These are phyloP conservation scores for Linepithema humile DNA, from an alignment of 1,140 invertebrate genomes.

Conservation along the genomic window DNA sequence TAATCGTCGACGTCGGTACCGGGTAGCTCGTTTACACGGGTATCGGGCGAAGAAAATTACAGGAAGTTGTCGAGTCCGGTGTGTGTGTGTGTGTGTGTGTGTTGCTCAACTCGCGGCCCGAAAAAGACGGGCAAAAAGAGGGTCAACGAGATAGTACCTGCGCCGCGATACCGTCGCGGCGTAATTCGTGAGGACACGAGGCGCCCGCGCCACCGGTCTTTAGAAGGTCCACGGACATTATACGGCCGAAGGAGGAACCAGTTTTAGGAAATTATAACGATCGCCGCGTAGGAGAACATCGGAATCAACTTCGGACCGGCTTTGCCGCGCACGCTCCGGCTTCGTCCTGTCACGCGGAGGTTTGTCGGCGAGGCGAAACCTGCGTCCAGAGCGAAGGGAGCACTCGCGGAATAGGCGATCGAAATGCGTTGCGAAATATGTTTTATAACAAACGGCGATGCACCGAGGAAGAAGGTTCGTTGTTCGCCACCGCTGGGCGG, in stretches of 20 bases:
- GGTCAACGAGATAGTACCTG: slow-evolving; percentile 63
- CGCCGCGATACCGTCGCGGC: slow-evolving; percentile 61
- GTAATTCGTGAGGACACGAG: slow-evolving; percentile 73
- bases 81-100: too few relatives aligned
- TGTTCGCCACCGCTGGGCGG: neutral
- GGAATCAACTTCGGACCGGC: slow-evolving; percentile 56
- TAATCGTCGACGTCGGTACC: slow-evolving; percentile 8
- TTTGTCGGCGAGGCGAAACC: neutral
- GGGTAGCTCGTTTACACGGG: slow-evolving; percentile 40
- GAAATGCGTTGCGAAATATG: neutral
- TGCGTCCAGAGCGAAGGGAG: neutral
- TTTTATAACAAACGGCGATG: neutral
- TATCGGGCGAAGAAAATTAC: slow-evolving; percentile 69
- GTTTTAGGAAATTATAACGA: slow-evolving; percentile 73
- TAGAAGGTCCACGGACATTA: slow-evolving; percentile 52
- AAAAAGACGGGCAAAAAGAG: slow-evolving; percentile 62
- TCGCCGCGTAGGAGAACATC: slow-evolving; percentile 70
- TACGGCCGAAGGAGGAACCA: slow-evolving; percentile 71
- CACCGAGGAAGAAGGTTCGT: neutral
- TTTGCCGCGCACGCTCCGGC: neutral
- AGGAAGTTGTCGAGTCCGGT: slow-evolving; percentile 68
- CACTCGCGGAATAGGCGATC: too few relatives aligned
- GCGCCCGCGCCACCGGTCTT: slow-evolving; percentile 75
- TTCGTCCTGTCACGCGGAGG: slow-evolving; percentile 12
- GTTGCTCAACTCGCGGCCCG: slow-evolving; percentile 41